These are phyloP conservation scores for Mermis nigrescens DNA, from an alignment of 2,888 invertebrate species.

Conservation along the genomic window DNA sequence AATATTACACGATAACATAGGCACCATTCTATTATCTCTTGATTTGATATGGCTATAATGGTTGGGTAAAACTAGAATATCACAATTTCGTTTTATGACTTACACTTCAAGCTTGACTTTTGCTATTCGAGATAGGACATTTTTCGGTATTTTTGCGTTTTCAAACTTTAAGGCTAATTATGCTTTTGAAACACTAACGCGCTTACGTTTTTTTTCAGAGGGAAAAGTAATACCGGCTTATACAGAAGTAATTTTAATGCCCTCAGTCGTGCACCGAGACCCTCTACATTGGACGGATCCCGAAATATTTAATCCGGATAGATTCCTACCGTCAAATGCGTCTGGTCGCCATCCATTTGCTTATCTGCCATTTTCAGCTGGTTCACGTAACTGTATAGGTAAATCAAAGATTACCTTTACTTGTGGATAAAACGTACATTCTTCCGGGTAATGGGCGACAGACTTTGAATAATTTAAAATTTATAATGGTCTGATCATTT, in stretches of 20 bases:
- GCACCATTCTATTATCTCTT: neutral
- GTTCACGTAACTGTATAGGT: constrained; percentile 38
- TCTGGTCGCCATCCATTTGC: constrained; percentile 34
- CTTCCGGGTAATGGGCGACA: too few species aligned
- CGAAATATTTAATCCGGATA: constrained; percentile 35
- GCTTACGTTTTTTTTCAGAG: constrained; percentile 17
- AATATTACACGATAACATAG: neutral
- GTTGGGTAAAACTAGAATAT: too few species aligned
- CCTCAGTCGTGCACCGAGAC: constrained; percentile 33
- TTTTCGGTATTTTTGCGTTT: too few species aligned
- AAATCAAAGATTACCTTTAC: constrained; percentile 13
- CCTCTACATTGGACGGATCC: constrained; percentile 35
- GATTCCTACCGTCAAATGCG: constrained; percentile 34
- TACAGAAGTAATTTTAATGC: constrained; percentile 25
- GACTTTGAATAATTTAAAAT: too few species aligned
- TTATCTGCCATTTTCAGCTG: constrained; percentile 38
- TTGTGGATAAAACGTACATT: too few species aligned
- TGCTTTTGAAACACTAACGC: too few species aligned
- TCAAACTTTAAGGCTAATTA: too few species aligned
- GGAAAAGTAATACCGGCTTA: constrained; percentile 28
- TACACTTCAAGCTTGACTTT: too few species aligned
- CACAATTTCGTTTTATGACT: too few species aligned
- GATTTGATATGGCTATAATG: too few species aligned
- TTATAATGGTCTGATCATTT: too few species aligned
- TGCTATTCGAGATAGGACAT: too few species aligned